A percentile compares a stretch with the other conserved stretches of the same genome.
Conservation (phyloP, 2,113 vertebrate species). For the Butorides virescens region DNA sequence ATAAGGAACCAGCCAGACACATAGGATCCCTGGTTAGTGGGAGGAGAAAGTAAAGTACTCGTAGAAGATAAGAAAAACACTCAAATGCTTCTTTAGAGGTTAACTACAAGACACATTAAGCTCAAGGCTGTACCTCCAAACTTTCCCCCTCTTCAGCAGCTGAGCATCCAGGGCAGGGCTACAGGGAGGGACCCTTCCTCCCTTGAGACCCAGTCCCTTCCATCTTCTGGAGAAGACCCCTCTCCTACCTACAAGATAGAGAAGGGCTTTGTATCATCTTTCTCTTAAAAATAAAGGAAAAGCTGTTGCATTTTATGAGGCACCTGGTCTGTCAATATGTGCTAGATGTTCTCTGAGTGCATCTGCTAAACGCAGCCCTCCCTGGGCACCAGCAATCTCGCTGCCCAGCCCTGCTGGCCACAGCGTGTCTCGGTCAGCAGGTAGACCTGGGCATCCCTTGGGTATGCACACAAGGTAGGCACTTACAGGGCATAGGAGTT, state of each 20-base stretch:
- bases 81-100: background rate
- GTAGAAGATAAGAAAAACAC: background rate
- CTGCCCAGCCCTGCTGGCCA: background rate
- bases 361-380: background rate
- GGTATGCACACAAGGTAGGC: background rate
- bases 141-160: background rate
- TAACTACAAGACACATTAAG: background rate
- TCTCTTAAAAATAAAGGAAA: background rate
- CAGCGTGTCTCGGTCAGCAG: background rate
- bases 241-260: background rate
- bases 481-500: fast-evolving
- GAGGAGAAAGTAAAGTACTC: background rate
- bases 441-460: background rate
- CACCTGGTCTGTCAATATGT: background rate
- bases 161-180: background rate
- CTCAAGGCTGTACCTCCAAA: background rate
- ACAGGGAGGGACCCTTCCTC: background rate
- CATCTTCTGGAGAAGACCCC: background rate
- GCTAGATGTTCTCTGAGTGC: background rate
- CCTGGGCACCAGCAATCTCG: background rate
- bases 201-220: background rate
- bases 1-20: background rate
- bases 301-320: background rate
- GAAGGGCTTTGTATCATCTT: background rate
- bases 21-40: background rate